Percentiles rank a stretch among this genome's conserved stretches.
These are phyloP conservation scores for Triplophysa bombifrons DNA, from an alignment of 2,797 vertebrate species.

Conservation along the genomic window DNA sequence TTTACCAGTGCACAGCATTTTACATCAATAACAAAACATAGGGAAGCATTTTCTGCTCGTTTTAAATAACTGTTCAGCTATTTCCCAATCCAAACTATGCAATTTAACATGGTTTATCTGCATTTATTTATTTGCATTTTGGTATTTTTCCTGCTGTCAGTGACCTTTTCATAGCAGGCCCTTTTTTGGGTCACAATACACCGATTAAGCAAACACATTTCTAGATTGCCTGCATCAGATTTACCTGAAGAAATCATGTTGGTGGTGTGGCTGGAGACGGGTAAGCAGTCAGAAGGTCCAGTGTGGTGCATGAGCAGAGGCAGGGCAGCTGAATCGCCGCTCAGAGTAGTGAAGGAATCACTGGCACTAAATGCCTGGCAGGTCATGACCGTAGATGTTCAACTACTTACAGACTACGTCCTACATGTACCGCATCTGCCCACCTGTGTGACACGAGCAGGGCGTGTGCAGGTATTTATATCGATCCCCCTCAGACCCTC, in stretches of 20 bases:
- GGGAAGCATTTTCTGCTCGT: too few relatives aligned
- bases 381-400: slow-evolving; percentile 75
- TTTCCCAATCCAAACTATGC: neutral
- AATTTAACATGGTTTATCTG: neutral
- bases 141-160: neutral
- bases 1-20: too few relatives aligned
- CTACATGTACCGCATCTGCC: slow-evolving; percentile 52
- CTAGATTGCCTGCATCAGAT: neutral
- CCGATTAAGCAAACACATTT: neutral
- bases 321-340: slow-evolving; percentile 84
- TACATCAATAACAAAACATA: too few relatives aligned
- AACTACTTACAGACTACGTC: slow-evolving; percentile 5
- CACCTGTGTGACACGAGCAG: slow-evolving; percentile 75
- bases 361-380: slow-evolving; percentile 88
- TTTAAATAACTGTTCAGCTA: too few relatives aligned
- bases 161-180: neutral
- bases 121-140: neutral
- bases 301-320: slow-evolving; percentile 95
- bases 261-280: slow-evolving; percentile 85
- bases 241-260: slow-evolving; percentile 93
- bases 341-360: slow-evolving; percentile 86
- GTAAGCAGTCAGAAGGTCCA: slow-evolving; percentile 85
- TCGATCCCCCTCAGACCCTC: slow-evolving; percentile 69
- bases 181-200: neutral
- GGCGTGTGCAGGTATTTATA: slow-evolving; percentile 95